Evolutionary conservation across 2,797 vertebrate genomes (phyloP).

Genomic region (Paedocypris micromegethes): DNA sequence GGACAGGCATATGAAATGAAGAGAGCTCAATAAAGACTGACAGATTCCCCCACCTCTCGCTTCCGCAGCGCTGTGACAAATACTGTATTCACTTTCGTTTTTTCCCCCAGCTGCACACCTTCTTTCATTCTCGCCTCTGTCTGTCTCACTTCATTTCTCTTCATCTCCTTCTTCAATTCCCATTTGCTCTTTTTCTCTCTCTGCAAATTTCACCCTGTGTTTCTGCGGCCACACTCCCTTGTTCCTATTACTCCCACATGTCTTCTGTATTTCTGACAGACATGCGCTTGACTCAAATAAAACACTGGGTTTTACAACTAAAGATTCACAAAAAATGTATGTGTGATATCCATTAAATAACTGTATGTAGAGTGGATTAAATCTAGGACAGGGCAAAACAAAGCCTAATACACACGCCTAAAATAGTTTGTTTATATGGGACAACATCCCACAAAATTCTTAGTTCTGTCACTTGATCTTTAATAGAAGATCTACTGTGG

Average conservation of each 20-base stretch:
- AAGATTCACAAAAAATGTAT: constrained; percentile 40
- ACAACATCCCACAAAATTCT: no score
- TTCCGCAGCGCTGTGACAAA: constrained; percentile 56
- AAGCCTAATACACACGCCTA: no score
- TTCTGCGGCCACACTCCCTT: constrained; percentile 44
- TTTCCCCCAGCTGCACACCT: constrained; percentile 41
- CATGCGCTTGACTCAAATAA: constrained; percentile 45
- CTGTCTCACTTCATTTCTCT: constrained; percentile 69
- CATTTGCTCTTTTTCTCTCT: constrained; percentile 46
- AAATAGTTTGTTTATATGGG: no score
- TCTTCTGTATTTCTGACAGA: constrained; percentile 47
- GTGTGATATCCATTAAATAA: constrained; percentile 47
- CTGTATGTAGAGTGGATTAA: constrained; percentile 38
- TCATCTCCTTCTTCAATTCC: constrained; percentile 68
- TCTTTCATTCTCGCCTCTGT: constrained; percentile 43
- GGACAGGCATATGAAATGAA: constrained; percentile 19
- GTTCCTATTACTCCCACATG: constrained; percentile 43
- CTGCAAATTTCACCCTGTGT: constrained; percentile 60
- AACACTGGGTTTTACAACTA: constrained; percentile 55
- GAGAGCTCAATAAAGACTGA: constrained; percentile 27
- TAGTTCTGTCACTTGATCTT: no score
- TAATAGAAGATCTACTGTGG: no score
- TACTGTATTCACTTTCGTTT: constrained; percentile 48
- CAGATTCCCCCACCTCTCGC: constrained; percentile 32
- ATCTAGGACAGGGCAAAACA: no score